A percentile compares a stretch with the other conserved stretches of the same genome.
Evolutionary conservation across 2,888 invertebrate species (phyloP).

Genomic region (Lasioglossum oenotherae): DNA sequence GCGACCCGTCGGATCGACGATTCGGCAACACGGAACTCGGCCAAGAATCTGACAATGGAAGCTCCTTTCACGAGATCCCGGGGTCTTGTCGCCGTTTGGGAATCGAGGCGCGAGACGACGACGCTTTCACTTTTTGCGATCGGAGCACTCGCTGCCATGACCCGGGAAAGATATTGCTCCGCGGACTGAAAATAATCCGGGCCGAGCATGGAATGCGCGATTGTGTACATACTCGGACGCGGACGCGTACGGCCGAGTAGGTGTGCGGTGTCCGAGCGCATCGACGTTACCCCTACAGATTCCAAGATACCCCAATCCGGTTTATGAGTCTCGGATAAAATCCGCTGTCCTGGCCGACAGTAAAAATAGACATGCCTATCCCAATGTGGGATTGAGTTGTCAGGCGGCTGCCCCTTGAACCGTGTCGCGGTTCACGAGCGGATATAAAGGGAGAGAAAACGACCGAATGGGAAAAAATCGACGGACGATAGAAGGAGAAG

Average conservation of each 20-base stretch:
- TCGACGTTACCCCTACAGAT: slow-evolving; percentile 69
- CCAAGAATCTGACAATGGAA: slow-evolving; percentile 3
- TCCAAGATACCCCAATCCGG: slow-evolving; percentile 74
- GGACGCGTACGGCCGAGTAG: slow-evolving; percentile 4
- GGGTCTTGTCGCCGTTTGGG: slow-evolving; percentile 27
- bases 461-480: slow-evolving; percentile 23
- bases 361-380: slow-evolving; percentile 71
- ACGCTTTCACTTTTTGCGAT: slow-evolving; percentile 34
- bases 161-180: slow-evolving; percentile 39
- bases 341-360: slow-evolving; percentile 62
- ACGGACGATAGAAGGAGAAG: not conserved
- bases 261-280: slow-evolving; percentile 17
- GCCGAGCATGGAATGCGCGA: slow-evolving; percentile 20
- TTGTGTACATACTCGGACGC: slow-evolving; percentile 20
- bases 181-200: slow-evolving; percentile 38
- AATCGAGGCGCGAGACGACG: slow-evolving; percentile 2
- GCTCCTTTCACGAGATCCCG: slow-evolving; percentile 26
- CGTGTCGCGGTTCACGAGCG: slow-evolving; percentile 49
- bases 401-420: slow-evolving; percentile 67
- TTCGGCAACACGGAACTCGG: not conserved
- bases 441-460: slow-evolving; percentile 23
- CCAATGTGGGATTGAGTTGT: slow-evolving; percentile 71
- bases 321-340: slow-evolving; percentile 70
- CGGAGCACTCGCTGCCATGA: slow-evolving; percentile 22
- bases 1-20: not conserved